A percentile compares a stretch with the other conserved stretches of the same genome.
Evolutionary conservation across 2,113 vertebrate species (phyloP).

Genomic region (zebrafish (Danio rerio)): GRCz12tu NC_133193.1:24293501-24294000

Average conservation of each 20-base stretch:
- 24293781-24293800: slow-evolving; percentile 12
- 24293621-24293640: slow-evolving; percentile 29
- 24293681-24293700: slow-evolving; percentile 70
- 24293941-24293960: slow-evolving; percentile 55
- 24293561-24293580: not conserved
- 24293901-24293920: slow-evolving; percentile 78
- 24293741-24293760: slow-evolving; percentile 58
- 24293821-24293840: slow-evolving; percentile 48
- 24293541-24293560: not conserved
- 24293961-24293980: slow-evolving; percentile 25
- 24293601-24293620: slow-evolving; percentile 41
- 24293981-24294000: not conserved
- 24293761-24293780: slow-evolving; percentile 36
- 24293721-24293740: slow-evolving; percentile 75
- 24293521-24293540: slow-evolving; percentile 12
- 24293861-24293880: slow-evolving; percentile 76
- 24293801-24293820: slow-evolving; percentile 46
- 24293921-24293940: slow-evolving; percentile 64
- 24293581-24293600: slow-evolving; percentile 1
- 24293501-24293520: slow-evolving; percentile 47
- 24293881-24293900: slow-evolving; percentile 79
- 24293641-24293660: slow-evolving; percentile 49
- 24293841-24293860: slow-evolving; percentile 58
- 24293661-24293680: slow-evolving; percentile 64
- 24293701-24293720: slow-evolving; percentile 80